Conservation (phyloP, 1,140 invertebrate genomes). For the Drosophila parvula region DNA sequence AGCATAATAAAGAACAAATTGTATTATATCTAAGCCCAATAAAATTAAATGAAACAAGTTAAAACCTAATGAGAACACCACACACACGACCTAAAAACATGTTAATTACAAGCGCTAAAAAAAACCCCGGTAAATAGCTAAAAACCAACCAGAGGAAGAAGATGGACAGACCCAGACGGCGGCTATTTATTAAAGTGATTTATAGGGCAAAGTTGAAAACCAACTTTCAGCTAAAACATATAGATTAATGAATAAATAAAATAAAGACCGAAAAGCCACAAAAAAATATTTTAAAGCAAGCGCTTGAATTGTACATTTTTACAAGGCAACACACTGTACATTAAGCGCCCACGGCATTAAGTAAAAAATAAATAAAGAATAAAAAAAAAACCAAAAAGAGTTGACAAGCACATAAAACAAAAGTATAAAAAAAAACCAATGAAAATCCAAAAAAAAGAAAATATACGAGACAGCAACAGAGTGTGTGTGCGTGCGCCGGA, state of each 20-base stretch:
- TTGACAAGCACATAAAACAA: slow-evolving; percentile 71
- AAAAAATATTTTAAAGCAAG: slow-evolving; percentile 78
- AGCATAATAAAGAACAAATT: slow-evolving; percentile 68
- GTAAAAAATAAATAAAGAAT: slow-evolving; percentile 51
- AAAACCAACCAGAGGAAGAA: slow-evolving; percentile 28
- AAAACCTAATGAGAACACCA: slow-evolving; percentile 58
- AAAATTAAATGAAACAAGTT: slow-evolving; percentile 42
- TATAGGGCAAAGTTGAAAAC: slow-evolving; percentile 54
- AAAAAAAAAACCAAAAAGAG: slow-evolving; percentile 60
- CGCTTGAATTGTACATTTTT: slow-evolving; percentile 81
- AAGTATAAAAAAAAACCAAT: slow-evolving; percentile 38
- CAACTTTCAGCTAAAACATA: slow-evolving; percentile 66
- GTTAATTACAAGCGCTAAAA: slow-evolving; percentile 73
- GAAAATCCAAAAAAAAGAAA: slow-evolving; percentile 49
- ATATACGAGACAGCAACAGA: slow-evolving; percentile 58
- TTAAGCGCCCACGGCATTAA: slow-evolving; percentile 80
- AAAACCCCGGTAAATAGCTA: slow-evolving; percentile 45
- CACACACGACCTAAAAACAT: slow-evolving; percentile 55
- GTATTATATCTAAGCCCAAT: slow-evolving; percentile 73
- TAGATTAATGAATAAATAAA: slow-evolving; percentile 68
- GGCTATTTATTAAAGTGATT: slow-evolving; percentile 76
- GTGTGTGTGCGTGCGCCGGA: slow-evolving; percentile 47
- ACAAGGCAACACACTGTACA: slow-evolving; percentile 78
- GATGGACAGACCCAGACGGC: slow-evolving; percentile 28
- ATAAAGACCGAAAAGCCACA: slow-evolving; percentile 46